phyloP scores from a whole-genome alignment of 2,888 invertebrate genomes.

The Gandaritis pyraliata region DNA sequence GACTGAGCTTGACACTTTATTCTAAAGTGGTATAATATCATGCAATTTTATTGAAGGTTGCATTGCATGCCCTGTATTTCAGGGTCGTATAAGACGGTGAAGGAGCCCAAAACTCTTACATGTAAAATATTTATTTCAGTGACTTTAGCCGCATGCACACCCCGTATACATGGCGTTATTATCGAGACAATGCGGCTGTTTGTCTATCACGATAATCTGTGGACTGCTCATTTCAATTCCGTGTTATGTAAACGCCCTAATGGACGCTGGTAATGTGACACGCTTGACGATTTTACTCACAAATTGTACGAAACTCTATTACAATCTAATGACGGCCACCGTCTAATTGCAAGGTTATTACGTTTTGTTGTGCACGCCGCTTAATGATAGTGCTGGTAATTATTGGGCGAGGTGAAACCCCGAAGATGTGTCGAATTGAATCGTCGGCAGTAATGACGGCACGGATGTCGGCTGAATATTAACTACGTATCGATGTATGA shows the following conservation, averaged over 20 bases:
- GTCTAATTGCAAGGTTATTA: slow-evolving; percentile 83
- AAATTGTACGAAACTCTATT: slow-evolving; percentile 85
- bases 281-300: slow-evolving; percentile 85
- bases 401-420: slow-evolving; percentile 82
- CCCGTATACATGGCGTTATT: slow-evolving; percentile 70
- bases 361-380: slow-evolving; percentile 78
- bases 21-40: too few relatives aligned
- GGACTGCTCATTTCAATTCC: slow-evolving; percentile 82
- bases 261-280: slow-evolving; percentile 83
- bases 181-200: slow-evolving; percentile 80
- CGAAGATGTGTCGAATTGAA: slow-evolving; percentile 83
- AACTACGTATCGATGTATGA: slow-evolving; percentile 65
- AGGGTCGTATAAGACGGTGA: too few relatives aligned
- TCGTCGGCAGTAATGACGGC: slow-evolving; percentile 67
- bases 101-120: too few relatives aligned
- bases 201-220: slow-evolving; percentile 83
- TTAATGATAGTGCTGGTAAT: slow-evolving; percentile 79
- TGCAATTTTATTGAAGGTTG: too few relatives aligned
- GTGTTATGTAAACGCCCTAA: slow-evolving; percentile 84
- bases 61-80: too few relatives aligned
- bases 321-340: slow-evolving; percentile 82
- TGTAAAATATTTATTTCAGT: not conserved
- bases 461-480: slow-evolving; percentile 54
- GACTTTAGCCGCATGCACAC: slow-evolving; percentile 48
- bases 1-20: too few relatives aligned